Evolutionary conservation across 2,888 invertebrate genomes (phyloP).

Genomic region (Anthrax anthrax): DNA sequence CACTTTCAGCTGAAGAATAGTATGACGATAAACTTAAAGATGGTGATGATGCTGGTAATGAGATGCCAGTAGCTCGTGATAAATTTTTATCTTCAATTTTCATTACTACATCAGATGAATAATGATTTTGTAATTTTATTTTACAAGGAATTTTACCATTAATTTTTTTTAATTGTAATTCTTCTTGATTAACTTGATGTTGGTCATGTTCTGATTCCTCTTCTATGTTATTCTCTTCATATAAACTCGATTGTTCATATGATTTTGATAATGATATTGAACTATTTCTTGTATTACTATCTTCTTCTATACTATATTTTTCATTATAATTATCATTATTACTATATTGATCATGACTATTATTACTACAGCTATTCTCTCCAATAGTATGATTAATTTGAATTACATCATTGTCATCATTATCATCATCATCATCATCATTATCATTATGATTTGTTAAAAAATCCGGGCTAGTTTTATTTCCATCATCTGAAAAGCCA

Average conservation of each 20-base stretch:
- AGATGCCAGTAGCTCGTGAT: background rate
- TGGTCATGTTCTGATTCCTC: background rate
- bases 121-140: too few relatives aligned
- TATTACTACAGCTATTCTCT: background rate
- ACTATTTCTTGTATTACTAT: background rate
- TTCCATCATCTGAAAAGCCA: background rate
- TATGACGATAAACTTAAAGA: slow-evolving; percentile 13
- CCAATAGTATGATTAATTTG: background rate
- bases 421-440: background rate
- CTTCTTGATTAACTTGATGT: too few relatives aligned
- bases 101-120: too few relatives aligned
- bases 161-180: too few relatives aligned
- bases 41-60: slow-evolving; percentile 9
- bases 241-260: too few relatives aligned
- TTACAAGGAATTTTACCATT: too few relatives aligned
- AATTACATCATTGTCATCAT: background rate
- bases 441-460: background rate
- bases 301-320: background rate
- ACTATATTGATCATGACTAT: background rate
- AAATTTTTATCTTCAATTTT: too few relatives aligned
- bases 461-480: background rate
- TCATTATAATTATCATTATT: slow-evolving; percentile 4
- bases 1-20: slow-evolving; percentile 16
- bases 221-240: background rate
- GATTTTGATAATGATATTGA: background rate